Evolutionary conservation across 2,888 invertebrate genomes (phyloP).

Genomic region (Cryptocephalus primarius): DNA sequence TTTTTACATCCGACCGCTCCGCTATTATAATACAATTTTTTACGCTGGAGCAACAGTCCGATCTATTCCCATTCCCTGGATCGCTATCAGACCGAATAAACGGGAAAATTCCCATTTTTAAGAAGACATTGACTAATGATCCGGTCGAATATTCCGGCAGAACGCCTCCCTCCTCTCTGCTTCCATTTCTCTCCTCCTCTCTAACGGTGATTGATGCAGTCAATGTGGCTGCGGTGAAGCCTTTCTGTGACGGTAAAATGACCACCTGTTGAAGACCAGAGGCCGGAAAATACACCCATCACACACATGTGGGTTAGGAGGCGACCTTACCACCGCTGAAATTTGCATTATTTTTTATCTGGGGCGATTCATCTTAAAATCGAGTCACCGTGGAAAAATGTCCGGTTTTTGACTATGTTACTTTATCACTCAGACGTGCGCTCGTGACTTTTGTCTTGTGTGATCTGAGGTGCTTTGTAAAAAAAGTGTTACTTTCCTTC

Average conservation of each 20-base stretch:
- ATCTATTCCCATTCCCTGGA: too few relatives aligned
- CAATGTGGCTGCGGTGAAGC: slow-evolving; percentile 6
- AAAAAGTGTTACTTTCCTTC: too few relatives aligned
- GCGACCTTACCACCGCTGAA: slow-evolving; percentile 5
- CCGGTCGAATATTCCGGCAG: slow-evolving; percentile 7
- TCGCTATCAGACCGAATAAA: slow-evolving; percentile 5
- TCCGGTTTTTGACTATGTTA: too few relatives aligned
- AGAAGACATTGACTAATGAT: slow-evolving; percentile 15
- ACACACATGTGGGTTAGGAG: slow-evolving; percentile 4
- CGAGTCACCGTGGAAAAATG: not conserved
- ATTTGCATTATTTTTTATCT: slow-evolving; percentile 8
- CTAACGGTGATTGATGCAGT: slow-evolving; percentile 16
- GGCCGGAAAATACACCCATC: slow-evolving; percentile 5
- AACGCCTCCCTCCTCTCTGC: not conserved
- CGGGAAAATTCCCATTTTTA: slow-evolving; percentile 12
- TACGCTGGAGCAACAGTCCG: too few relatives aligned
- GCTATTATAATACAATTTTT: too few relatives aligned
- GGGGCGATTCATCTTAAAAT: slow-evolving; percentile 5
- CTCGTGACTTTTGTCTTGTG: too few relatives aligned
- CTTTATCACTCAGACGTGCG: too few relatives aligned
- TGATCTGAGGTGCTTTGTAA: too few relatives aligned
- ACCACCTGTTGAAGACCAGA: slow-evolving; percentile 14
- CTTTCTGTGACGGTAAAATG: slow-evolving; percentile 16
- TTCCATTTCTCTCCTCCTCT: slow-evolving; percentile 6
- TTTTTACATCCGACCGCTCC: too few relatives aligned